A percentile compares a stretch with the other conserved stretches of the same genome.
phyloP scores from a whole-genome alignment of 2,113 vertebrate genomes.

The Anser brachyrhynchus region DNA sequence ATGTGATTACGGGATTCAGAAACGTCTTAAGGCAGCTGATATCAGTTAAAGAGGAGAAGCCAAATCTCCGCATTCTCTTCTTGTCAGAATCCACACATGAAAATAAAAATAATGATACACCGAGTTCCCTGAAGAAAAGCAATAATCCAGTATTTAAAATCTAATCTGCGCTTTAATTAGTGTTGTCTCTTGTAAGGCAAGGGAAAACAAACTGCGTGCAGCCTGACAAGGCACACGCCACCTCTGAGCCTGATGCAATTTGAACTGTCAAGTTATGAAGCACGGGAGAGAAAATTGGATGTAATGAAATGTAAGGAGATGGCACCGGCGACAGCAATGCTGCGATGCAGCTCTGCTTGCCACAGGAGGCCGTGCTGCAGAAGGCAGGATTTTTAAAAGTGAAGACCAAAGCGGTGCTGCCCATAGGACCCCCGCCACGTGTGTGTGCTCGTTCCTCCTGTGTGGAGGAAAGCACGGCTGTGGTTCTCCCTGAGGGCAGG shows the following conservation, averaged over 20 bases:
- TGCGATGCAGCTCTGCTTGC: not conserved
- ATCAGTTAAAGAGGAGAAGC: not conserved
- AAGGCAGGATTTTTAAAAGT: not conserved
- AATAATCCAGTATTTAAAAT: slow-evolving; percentile 18
- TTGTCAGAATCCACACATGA: accelerated
- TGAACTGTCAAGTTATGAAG: not conserved
- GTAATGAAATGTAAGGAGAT: not conserved
- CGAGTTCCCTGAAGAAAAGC: not conserved
- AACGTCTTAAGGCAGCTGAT: not conserved
- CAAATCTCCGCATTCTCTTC: not conserved
- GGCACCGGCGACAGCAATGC: accelerated
- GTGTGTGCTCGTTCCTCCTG: accelerated
- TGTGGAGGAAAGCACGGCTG: not conserved
- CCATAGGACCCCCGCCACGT: no score
- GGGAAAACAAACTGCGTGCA: not conserved
- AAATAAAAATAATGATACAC: not conserved
- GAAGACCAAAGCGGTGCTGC: not conserved
- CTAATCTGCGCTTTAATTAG: not conserved
- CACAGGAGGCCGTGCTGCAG: not conserved
- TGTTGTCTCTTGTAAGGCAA: not conserved
- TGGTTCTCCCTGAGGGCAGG: not conserved
- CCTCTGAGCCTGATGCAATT: not conserved
- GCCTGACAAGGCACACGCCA: not conserved
- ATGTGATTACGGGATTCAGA: not conserved
- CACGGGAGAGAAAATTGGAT: not conserved